Percentiles rank a stretch among this genome's conserved stretches.
phyloP scores from a whole-genome alignment of 2,888 invertebrate genomes.

The Caenorhabditis doughertyi region DNA sequence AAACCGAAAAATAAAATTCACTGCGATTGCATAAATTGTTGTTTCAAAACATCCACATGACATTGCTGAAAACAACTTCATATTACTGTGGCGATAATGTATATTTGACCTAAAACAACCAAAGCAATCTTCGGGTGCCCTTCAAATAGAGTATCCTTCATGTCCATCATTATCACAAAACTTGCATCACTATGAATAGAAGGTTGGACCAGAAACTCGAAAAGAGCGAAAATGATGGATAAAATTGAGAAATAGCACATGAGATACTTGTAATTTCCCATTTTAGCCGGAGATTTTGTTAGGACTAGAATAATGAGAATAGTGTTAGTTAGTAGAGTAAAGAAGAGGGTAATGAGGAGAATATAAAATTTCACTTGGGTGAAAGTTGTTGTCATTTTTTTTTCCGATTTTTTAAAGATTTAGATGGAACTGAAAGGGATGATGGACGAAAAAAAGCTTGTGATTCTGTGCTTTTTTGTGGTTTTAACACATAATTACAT shows the following conservation, averaged over 20 bases:
- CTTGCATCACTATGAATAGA: background rate
- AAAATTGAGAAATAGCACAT: conserved; percentile 48
- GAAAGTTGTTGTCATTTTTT: no score
- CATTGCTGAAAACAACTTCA: no score
- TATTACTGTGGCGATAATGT: no score
- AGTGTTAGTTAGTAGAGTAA: conserved; percentile 16
- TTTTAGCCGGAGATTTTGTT: conserved; percentile 26
- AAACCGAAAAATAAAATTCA: no score
- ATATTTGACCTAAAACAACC: background rate
- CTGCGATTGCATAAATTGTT: no score
- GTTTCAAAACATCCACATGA: no score
- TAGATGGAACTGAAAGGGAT: no score
- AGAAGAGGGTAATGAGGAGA: background rate
- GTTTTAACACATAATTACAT: no score
- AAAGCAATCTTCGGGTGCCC: background rate
- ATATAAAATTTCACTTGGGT: conserved; percentile 15
- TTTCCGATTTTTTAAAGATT: no score
- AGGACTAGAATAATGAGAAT: conserved; percentile 40
- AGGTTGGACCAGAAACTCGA: conserved; percentile 31
- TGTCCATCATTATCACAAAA: conserved; percentile 1
- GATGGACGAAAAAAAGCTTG: no score
- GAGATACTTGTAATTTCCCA: conserved; percentile 43
- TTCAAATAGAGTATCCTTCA: background rate
- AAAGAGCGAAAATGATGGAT: conserved; percentile 27
- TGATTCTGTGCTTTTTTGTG: no score